phyloP scores from a whole-genome alignment of 2,888 invertebrate genomes.

The Monochamus alternatus region DNA sequence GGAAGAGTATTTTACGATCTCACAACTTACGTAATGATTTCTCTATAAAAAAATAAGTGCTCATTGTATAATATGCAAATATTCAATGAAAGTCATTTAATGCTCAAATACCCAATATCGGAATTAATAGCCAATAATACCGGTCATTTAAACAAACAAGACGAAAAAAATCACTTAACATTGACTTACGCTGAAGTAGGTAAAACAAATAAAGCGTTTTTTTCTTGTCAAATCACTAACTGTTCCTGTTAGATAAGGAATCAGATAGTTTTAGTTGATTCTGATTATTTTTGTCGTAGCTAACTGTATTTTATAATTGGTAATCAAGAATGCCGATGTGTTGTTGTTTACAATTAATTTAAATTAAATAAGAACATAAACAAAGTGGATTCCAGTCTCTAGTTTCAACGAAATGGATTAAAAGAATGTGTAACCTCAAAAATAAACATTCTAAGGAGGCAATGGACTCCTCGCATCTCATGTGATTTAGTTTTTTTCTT shows the following conservation, averaged over 20 bases:
- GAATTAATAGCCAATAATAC: constrained; percentile 18
- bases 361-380: constrained; percentile 9
- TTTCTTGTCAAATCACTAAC: constrained; percentile 5
- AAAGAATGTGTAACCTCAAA: constrained; percentile 27
- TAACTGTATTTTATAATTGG: constrained; percentile 14
- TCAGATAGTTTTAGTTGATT: not conserved
- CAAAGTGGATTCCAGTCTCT: not conserved
- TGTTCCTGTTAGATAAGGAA: not conserved
- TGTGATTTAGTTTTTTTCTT: constrained; percentile 15
- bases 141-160: constrained; percentile 10
- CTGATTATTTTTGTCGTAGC: constrained; percentile 5
- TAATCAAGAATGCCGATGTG: not conserved
- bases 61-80: constrained; percentile 7
- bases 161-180: constrained; percentile 6
- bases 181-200: not conserved
- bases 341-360: constrained; percentile 6
- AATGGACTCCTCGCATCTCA: constrained; percentile 20
- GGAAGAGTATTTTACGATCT: not conserved
- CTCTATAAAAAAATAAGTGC: constrained; percentile 7
- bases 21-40: not conserved
- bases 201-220: not conserved
- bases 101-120: constrained; percentile 9
- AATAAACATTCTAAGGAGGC: constrained; percentile 14
- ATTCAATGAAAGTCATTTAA: constrained; percentile 3
- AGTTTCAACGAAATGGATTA: constrained; percentile 7